phyloP scores from a whole-genome alignment of 2,113 vertebrate species.

The Eolophus roseicapilla region DNA sequence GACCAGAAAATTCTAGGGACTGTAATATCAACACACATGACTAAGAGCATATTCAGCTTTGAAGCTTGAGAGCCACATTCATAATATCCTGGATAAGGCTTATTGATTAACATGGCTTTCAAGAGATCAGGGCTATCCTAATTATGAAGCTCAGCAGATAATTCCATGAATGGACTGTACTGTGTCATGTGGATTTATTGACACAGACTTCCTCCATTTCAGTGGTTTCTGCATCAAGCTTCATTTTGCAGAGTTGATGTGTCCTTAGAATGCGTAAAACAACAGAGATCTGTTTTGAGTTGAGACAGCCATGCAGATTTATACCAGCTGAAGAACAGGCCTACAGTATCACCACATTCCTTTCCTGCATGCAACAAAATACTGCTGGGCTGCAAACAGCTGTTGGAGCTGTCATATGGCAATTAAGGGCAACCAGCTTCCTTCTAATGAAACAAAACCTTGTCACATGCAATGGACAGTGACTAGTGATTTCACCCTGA shows the following conservation, averaged over 20 bases:
- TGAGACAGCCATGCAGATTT: not conserved
- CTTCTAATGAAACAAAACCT: not conserved
- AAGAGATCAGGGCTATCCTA: not conserved
- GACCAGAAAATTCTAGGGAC: not conserved
- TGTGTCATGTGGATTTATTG: not conserved
- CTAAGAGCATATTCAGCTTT: not conserved
- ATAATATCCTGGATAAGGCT: not conserved
- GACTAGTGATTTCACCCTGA: not conserved
- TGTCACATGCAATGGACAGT: not conserved
- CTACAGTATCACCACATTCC: not conserved
- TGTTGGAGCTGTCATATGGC: not conserved
- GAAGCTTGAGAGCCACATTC: not conserved
- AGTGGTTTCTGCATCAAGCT: not conserved
- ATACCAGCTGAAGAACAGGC: constrained; percentile 23
- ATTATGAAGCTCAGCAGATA: not conserved
- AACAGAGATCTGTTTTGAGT: constrained; percentile 17
- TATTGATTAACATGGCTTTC: not conserved
- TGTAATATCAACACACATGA: not conserved
- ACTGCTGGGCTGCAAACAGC: constrained; percentile 32
- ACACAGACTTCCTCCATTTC: not conserved
- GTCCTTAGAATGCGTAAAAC: not conserved
- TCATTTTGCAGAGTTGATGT: not conserved
- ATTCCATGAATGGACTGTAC: not conserved
- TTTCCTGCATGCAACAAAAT: not conserved
- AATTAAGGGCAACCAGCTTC: not conserved